These are phyloP conservation scores for Caranx melampygus DNA, from an alignment of 2,113 vertebrate species.

Conservation along the genomic window DNA sequence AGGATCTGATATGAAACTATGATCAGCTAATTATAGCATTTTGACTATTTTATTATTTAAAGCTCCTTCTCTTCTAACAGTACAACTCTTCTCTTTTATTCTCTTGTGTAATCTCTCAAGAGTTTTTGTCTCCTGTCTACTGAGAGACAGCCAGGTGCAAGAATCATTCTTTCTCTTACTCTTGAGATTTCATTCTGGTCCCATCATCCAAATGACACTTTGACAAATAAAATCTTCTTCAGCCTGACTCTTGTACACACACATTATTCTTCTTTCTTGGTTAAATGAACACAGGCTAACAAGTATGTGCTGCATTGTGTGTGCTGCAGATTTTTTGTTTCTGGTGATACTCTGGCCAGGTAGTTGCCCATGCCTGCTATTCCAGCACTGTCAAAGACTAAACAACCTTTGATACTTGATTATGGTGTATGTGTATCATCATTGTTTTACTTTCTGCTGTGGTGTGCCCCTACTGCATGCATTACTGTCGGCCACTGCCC, in stretches of 20 bases:
- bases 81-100: not conserved
- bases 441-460: not conserved
- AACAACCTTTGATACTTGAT: no score
- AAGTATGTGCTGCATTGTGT: not conserved
- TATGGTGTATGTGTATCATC: not conserved
- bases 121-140: not conserved
- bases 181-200: not conserved
- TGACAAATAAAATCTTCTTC: not conserved
- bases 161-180: not conserved
- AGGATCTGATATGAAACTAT: not conserved
- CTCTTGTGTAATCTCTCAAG: not conserved
- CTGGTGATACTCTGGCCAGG: no score
- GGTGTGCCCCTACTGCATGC: not conserved
- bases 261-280: not conserved
- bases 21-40: not conserved
- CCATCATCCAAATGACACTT: not conserved
- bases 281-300: not conserved
- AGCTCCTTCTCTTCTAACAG: not conserved
- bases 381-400: not conserved
- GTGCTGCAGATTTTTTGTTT: not conserved
- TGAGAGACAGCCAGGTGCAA: not conserved
- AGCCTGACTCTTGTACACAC: not conserved
- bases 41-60: not conserved
- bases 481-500: not conserved
- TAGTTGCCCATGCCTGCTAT: no score